Conservation (phyloP, 2,113 vertebrate genomes). For the Ciconia maguari region DNA sequence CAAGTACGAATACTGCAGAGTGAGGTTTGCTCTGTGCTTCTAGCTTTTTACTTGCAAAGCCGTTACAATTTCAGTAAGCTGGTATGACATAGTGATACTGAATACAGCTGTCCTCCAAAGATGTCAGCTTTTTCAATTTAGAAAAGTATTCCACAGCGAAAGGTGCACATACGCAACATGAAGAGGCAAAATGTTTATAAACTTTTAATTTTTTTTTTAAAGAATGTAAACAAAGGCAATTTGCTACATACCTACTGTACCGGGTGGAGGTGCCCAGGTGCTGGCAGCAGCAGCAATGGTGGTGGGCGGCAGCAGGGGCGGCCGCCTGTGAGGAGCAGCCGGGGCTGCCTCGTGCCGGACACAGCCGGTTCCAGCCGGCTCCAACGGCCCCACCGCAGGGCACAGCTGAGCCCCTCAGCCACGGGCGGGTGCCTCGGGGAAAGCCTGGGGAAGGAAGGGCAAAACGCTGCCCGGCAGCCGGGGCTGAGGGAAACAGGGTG, state of each 20-base stretch:
- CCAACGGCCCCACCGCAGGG: too few relatives aligned
- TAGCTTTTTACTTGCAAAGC: background rate
- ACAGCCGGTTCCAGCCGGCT: too few relatives aligned
- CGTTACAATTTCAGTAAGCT: background rate
- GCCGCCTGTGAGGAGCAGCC: rapidly evolving
- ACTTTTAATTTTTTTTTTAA: background rate
- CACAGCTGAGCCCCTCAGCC: too few relatives aligned
- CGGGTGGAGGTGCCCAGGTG: rapidly evolving
- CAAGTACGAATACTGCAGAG: background rate
- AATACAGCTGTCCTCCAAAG: background rate
- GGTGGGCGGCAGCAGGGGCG: rapidly evolving
- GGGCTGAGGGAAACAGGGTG: background rate
- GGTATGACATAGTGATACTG: rapidly evolving
- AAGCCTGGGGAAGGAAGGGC: too few relatives aligned
- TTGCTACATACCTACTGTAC: rapidly evolving
- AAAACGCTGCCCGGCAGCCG: background rate
- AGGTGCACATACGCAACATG: rapidly evolving
- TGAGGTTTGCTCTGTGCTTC: background rate
- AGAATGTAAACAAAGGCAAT: background rate
- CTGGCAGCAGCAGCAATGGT: too few relatives aligned
- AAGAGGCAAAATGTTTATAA: background rate
- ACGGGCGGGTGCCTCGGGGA: too few relatives aligned
- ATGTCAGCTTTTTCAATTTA: background rate
- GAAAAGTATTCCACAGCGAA: background rate
- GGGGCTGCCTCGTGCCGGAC: too few relatives aligned